A percentile compares a stretch with the other conserved stretches of the same genome.
These are phyloP conservation scores for Bryconaethiops microstoma DNA, from an alignment of 2,797 vertebrate genomes.

Conservation along the genomic window DNA sequence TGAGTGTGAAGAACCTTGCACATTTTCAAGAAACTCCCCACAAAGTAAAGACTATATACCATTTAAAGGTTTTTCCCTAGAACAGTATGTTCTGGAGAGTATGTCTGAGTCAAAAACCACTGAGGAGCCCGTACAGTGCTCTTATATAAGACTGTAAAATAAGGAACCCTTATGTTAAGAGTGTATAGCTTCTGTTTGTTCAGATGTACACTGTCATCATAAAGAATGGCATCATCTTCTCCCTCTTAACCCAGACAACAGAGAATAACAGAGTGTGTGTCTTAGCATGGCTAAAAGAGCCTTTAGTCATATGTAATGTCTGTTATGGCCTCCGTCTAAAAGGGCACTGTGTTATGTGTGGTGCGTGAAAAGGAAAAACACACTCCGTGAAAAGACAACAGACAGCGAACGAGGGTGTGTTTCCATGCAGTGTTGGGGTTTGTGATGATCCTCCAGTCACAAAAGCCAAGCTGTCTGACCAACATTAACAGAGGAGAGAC, in stretches of 20 bases:
- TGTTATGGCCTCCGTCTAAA: conserved; percentile 21
- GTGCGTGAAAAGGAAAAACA: conserved; percentile 34
- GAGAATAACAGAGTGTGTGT: conserved; percentile 15
- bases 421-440: conserved; percentile 38
- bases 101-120: background rate
- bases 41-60: no score
- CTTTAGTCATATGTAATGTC: conserved; percentile 35
- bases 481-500: conserved; percentile 54
- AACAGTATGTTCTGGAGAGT: no score
- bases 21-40: no score
- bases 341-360: conserved; percentile 17
- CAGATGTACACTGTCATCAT: conserved; percentile 19
- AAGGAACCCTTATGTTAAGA: background rate
- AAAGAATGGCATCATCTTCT: conserved; percentile 28
- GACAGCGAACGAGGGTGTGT: conserved; percentile 24
- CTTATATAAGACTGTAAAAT: background rate
- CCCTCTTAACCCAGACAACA: conserved; percentile 32
- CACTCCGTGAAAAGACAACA: conserved; percentile 32
- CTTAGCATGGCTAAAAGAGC: conserved; percentile 22
- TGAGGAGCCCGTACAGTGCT: background rate
- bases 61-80: no score
- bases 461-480: conserved; percentile 46
- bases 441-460: conserved; percentile 37
- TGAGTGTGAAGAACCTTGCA: no score
- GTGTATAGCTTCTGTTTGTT: background rate